Percentiles rank a stretch among this genome's conserved stretches.
Evolutionary conservation across 2,888 invertebrate species (phyloP).

Genomic region (Brachyptera risi): DNA sequence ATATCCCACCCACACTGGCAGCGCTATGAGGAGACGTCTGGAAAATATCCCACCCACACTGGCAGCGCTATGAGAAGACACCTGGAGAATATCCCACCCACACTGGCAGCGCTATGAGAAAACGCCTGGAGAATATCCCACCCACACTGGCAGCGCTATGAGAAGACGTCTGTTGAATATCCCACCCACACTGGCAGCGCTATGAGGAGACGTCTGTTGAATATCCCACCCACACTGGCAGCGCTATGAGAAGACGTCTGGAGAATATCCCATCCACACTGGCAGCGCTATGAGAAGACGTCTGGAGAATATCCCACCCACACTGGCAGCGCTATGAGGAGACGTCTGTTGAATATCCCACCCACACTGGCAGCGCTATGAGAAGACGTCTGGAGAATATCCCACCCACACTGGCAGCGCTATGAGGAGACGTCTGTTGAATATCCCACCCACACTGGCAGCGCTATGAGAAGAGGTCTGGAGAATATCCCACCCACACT

Average conservation of each 20-base stretch:
- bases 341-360: neutral
- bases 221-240: neutral
- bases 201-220: neutral
- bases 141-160: neutral
- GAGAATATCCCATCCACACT: neutral
- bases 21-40: neutral
- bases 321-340: neutral
- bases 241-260: neutral
- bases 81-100: neutral
- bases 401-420: neutral
- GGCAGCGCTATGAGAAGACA: neutral
- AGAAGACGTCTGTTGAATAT: neutral
- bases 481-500: neutral
- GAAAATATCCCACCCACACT: neutral
- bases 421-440: neutral
- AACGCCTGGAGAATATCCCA: neutral
- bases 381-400: neutral
- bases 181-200: neutral
- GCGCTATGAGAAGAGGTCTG: neutral
- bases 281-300: neutral
- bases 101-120: neutral
- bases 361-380: neutral
- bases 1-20: neutral
- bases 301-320: neutral
- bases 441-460: neutral